Percentiles rank a stretch among this genome's conserved stretches.
phyloP scores from a whole-genome alignment of 1,140 invertebrate species.

The Euura saliciscinereae region DNA sequence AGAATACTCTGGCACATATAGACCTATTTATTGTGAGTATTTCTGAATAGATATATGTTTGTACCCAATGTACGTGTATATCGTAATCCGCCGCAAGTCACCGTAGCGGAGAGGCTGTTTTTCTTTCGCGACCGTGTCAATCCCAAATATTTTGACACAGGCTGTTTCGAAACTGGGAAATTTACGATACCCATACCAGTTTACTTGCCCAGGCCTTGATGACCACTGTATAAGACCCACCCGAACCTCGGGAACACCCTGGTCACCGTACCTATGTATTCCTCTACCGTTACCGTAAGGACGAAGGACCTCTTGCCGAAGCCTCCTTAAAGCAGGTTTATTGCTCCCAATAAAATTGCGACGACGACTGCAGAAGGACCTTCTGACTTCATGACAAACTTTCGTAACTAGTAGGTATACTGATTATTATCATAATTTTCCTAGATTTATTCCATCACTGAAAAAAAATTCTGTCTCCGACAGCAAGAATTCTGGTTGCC shows the following conservation, averaged over 20 bases:
- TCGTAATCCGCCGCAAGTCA: too few relatives aligned
- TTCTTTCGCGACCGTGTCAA: background rate
- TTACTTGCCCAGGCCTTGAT: background rate
- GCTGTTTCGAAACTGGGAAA: slow-evolving; percentile 1
- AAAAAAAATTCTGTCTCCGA: too few relatives aligned
- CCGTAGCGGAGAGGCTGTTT: too few relatives aligned
- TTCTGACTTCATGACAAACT: slow-evolving; percentile 2
- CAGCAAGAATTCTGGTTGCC: too few relatives aligned
- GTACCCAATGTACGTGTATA: background rate
- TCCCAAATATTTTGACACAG: background rate
- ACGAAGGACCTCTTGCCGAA: background rate
- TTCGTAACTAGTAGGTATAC: background rate
- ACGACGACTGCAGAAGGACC: background rate
- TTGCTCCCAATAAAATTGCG: background rate
- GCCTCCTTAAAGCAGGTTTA: background rate
- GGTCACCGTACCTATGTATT: background rate
- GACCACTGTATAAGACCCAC: background rate
- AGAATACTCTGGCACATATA: too few relatives aligned
- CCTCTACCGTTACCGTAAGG: background rate
- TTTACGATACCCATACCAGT: background rate
- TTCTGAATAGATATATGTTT: background rate
- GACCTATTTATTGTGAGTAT: too few relatives aligned
- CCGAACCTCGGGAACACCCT: background rate
- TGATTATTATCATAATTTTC: too few relatives aligned
- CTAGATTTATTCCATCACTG: too few relatives aligned